Conservation (phyloP, 2,113 vertebrate genomes). For the Hepsetus odoe region DNA sequence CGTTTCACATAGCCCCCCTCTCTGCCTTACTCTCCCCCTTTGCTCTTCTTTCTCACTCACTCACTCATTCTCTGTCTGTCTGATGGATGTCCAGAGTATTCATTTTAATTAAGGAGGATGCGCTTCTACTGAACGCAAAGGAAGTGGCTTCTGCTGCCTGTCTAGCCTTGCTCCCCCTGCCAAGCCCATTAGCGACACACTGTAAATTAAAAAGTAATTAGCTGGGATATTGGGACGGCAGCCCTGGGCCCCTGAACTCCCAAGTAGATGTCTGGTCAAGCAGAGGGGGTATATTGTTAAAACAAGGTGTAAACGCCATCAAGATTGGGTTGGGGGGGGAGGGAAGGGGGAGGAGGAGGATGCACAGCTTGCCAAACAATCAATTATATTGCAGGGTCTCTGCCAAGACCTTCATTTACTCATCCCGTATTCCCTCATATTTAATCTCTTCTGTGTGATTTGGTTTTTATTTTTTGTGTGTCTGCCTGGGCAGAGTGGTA, state of each 20-base stretch:
- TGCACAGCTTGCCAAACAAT: constrained; percentile 73
- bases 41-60: constrained; percentile 39
- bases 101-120: constrained; percentile 67
- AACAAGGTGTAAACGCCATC: constrained; percentile 60
- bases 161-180: constrained; percentile 63
- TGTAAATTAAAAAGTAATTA: constrained; percentile 77
- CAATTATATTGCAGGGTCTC: constrained; percentile 71
- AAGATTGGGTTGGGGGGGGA: constrained; percentile 50
- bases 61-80: constrained; percentile 46
- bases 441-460: constrained; percentile 65
- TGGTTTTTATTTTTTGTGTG: constrained; percentile 65
- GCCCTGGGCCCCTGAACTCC: constrained; percentile 39
- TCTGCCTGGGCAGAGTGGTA: constrained; percentile 67
- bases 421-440: constrained; percentile 73
- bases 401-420: constrained; percentile 76
- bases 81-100: constrained; percentile 60
- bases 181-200: constrained; percentile 68
- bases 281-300: constrained; percentile 59
- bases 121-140: constrained; percentile 57
- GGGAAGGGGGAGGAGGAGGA: constrained; percentile 55
- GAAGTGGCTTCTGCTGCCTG: constrained; percentile 61
- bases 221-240: constrained; percentile 59
- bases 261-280: constrained; percentile 56
- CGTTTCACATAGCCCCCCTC: constrained; percentile 51
- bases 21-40: constrained; percentile 19